Conservation (phyloP, 2,888 invertebrate species). For the Tridacna gigas region DNA sequence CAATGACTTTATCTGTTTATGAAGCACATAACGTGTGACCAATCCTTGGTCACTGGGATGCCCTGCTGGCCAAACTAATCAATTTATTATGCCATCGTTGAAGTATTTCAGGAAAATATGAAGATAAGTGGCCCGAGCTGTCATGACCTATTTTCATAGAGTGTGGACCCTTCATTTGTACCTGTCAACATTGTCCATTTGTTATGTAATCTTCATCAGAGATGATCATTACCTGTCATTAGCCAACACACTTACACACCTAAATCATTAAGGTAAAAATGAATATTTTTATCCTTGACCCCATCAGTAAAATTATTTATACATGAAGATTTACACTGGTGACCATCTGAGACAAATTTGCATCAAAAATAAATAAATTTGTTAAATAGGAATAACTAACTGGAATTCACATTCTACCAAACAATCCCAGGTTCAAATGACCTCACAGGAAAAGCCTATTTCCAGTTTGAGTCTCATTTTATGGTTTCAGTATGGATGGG, state of each 20-base stretch:
- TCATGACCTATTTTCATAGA: slow-evolving; percentile 8
- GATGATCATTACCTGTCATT: slow-evolving; percentile 1
- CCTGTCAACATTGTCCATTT: slow-evolving; percentile 32
- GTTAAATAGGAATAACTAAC: too few species aligned
- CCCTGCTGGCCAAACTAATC: slow-evolving; percentile 22
- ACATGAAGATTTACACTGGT: too few species aligned
- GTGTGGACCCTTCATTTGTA: slow-evolving; percentile 33
- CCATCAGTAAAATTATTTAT: too few species aligned
- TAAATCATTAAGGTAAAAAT: neutral
- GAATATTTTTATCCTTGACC: neutral
- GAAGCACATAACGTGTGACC: neutral
- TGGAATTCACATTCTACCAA: too few species aligned
- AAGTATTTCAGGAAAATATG: too few species aligned
- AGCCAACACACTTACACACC: neutral
- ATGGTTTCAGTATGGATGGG: too few species aligned
- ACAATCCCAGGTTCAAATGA: too few species aligned
- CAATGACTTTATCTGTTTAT: slow-evolving; percentile 13
- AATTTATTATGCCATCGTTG: slow-evolving; percentile 21
- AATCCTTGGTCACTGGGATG: slow-evolving; percentile 18
- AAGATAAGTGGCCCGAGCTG: slow-evolving; percentile 12
- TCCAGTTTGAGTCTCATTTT: too few species aligned
- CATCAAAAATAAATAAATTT: too few species aligned
- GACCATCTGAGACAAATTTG: too few species aligned
- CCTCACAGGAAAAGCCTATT: too few species aligned
- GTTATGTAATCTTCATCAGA: slow-evolving; percentile 22